A percentile compares a stretch with the other conserved stretches of the same genome.
phyloP scores from a whole-genome alignment of 2,797 vertebrate species.

The Pangasius krempfi region DNA sequence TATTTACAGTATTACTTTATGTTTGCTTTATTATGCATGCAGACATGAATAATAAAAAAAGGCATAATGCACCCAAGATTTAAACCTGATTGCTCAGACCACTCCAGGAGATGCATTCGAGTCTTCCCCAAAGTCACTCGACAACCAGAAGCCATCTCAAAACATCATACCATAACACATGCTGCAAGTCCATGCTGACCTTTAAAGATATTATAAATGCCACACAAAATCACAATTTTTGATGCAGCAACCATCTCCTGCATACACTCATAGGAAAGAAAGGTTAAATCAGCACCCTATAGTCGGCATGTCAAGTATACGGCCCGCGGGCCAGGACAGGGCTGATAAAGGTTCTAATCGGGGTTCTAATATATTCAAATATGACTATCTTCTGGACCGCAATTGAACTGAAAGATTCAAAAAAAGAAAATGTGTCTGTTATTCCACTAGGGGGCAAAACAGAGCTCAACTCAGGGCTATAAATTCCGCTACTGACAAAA shows the following conservation, averaged over 20 bases:
- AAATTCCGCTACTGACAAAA: background rate
- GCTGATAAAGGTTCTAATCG: background rate
- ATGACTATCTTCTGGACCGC: background rate
- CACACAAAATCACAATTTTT: conserved; percentile 2
- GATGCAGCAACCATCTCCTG: conserved; percentile 7
- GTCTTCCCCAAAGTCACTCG: background rate
- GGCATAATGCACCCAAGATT: background rate
- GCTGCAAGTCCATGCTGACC: background rate
- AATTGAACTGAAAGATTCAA: background rate
- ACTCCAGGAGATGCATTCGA: background rate
- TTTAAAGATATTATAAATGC: conserved; percentile 16
- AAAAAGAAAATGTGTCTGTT: background rate
- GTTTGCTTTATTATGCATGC: background rate
- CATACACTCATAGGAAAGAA: background rate
- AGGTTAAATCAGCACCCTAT: background rate
- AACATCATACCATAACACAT: background rate
- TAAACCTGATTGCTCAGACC: background rate
- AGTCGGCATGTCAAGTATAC: background rate
- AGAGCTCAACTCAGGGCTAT: background rate
- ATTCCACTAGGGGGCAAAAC: background rate
- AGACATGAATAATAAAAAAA: background rate
- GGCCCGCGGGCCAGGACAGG: background rate
- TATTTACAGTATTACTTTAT: background rate
- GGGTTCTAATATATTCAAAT: background rate
- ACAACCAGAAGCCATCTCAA: conserved; percentile 1